Evolutionary conservation across 2,113 vertebrate species (phyloP).

Genomic region (Mesembrinibis cayennensis): DNA sequence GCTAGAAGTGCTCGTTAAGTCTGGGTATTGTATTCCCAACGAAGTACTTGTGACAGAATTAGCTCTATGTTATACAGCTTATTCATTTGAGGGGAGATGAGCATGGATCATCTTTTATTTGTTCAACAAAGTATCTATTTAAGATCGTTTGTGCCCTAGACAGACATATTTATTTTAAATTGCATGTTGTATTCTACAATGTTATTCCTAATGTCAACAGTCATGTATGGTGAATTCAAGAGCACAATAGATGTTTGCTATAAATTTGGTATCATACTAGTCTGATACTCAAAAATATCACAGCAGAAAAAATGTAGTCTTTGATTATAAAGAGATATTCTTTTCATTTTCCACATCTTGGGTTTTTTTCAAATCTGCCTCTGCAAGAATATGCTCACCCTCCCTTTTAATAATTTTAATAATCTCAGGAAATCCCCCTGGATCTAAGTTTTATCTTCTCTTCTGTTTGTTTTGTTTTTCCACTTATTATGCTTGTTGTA

Average conservation of each 20-base stretch:
- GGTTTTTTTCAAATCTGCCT: not conserved
- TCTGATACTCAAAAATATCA: not conserved
- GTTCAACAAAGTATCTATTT: not conserved
- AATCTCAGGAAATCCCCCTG: not conserved
- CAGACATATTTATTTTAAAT: not conserved
- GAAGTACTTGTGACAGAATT: slow-evolving; percentile 33
- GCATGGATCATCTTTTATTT: slow-evolving; percentile 12
- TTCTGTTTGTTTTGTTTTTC: not conserved
- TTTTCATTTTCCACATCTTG: not conserved
- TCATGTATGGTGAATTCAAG: not conserved
- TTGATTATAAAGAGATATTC: not conserved
- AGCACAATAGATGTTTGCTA: not conserved
- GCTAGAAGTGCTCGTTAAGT: slow-evolving; percentile 9
- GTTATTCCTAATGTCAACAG: not conserved
- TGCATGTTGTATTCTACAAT: not conserved
- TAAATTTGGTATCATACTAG: not conserved
- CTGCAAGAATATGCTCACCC: not conserved
- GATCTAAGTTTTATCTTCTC: not conserved
- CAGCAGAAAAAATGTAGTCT: not conserved
- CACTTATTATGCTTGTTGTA: not conserved
- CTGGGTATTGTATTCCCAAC: slow-evolving; percentile 27
- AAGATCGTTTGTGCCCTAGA: slow-evolving; percentile 5
- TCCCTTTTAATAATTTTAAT: not conserved
- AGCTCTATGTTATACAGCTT: slow-evolving; percentile 6
- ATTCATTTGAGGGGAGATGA: slow-evolving; percentile 33